Conservation (phyloP, 2,797 vertebrate species). For the Amniataba percoides region DNA sequence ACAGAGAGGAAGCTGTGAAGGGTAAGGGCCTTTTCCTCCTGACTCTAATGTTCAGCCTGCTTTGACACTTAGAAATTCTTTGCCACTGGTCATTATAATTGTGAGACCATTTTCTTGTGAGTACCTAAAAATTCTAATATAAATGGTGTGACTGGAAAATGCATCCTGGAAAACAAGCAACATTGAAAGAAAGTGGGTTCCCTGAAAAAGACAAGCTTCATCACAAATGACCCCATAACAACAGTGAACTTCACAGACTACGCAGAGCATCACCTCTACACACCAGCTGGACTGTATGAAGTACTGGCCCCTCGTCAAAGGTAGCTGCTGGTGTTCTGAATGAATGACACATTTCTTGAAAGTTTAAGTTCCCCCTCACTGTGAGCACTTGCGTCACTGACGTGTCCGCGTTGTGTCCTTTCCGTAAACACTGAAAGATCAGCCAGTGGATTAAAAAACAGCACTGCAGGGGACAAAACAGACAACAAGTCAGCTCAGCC, state of each 20-base stretch:
- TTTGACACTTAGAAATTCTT: slow-evolving; percentile 1
- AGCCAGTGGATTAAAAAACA: slow-evolving; percentile 7
- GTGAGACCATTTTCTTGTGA: not conserved
- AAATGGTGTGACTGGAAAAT: not conserved
- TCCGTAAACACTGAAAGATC: slow-evolving; percentile 4
- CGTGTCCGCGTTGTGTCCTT: not conserved
- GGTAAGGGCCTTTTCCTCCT: not conserved
- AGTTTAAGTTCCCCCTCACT: not conserved
- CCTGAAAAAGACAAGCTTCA: not conserved
- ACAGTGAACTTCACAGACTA: not conserved
- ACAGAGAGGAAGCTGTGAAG: not conserved
- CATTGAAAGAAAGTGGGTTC: not conserved
- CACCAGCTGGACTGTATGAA: not conserved
- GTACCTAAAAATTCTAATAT: not conserved
- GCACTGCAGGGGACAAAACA: not conserved
- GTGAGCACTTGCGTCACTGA: not conserved
- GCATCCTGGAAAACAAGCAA: not conserved
- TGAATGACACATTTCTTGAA: not conserved
- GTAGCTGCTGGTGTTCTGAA: not conserved
- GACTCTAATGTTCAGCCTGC: not conserved
- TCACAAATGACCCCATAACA: not conserved
- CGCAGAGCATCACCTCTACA: not conserved
- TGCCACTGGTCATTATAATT: not conserved
- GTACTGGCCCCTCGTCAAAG: not conserved
- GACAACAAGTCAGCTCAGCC: not conserved